Evolutionary conservation across 2,888 invertebrate species (phyloP).

Genomic region (Leptopterna dolabrata): DNA sequence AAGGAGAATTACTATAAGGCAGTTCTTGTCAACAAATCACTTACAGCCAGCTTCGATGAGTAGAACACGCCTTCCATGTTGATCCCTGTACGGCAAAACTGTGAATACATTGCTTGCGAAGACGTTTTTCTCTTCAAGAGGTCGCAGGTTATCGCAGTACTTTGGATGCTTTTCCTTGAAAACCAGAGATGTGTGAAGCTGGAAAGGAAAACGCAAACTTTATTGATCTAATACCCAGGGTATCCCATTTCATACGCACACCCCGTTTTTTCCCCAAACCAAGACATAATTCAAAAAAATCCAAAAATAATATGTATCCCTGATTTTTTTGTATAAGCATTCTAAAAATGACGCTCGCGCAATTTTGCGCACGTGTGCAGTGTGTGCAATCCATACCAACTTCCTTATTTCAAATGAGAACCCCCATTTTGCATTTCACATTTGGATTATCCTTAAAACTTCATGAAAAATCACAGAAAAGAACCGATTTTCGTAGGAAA

Average conservation of each 20-base stretch:
- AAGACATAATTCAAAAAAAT: background rate
- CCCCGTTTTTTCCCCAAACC: too few species aligned
- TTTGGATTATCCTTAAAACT: too few species aligned
- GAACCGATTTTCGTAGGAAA: too few species aligned
- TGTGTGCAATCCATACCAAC: too few species aligned
- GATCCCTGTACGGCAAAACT: conserved; percentile 83
- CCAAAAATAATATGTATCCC: conserved; percentile 46
- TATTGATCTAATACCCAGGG: background rate
- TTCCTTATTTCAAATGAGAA: too few species aligned
- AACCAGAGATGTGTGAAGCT: conserved; percentile 84
- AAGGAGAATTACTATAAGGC: too few species aligned
- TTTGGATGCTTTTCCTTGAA: conserved; percentile 80
- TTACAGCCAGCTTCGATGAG: conserved; percentile 85
- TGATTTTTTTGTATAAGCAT: background rate
- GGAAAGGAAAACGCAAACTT: conserved; percentile 64
- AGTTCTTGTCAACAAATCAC: conserved; percentile 64
- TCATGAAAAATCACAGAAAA: too few species aligned
- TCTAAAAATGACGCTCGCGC: background rate
- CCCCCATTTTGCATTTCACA: too few species aligned
- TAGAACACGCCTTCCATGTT: conserved; percentile 80
- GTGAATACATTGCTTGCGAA: conserved; percentile 83
- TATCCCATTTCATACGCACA: too few species aligned
- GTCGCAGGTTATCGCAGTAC: conserved; percentile 77
- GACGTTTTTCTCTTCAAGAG: conserved; percentile 67
- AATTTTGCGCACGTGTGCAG: background rate